These are phyloP conservation scores for Peribatodes rhomboidaria DNA, from an alignment of 2,888 invertebrate genomes.

Conservation along the genomic window DNA sequence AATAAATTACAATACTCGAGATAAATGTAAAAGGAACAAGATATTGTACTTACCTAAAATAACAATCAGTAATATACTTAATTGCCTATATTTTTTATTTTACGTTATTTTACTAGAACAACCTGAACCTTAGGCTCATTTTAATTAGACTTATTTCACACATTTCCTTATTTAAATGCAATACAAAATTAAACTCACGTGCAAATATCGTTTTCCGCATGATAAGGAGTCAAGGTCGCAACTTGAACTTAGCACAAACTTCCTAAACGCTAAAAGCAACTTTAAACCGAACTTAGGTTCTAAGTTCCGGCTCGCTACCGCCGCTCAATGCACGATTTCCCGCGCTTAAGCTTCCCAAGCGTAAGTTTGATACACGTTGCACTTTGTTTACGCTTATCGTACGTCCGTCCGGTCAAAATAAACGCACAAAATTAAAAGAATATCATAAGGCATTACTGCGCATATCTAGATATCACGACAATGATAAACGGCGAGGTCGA, in stretches of 20 bases:
- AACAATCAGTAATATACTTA: background rate
- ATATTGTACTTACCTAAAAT: background rate
- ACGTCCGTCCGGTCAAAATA: constrained; percentile 60
- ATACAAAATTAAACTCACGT: constrained; percentile 44
- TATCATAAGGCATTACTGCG: constrained; percentile 72
- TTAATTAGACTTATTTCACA: background rate
- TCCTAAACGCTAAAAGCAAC: background rate
- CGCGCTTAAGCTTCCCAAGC: constrained; percentile 11
- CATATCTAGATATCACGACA: constrained; percentile 77
- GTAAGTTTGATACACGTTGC: constrained; percentile 5
- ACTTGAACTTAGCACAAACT: background rate
- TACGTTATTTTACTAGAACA: background rate
- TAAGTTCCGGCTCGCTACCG: background rate
- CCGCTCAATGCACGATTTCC: background rate
- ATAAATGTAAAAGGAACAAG: background rate
- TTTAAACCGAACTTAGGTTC: background rate
- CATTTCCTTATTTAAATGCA: background rate
- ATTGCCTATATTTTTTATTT: too few species aligned
- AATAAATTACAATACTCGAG: too few species aligned
- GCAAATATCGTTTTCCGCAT: constrained; percentile 51
- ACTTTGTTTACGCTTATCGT: constrained; percentile 19
- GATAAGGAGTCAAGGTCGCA: constrained; percentile 20
- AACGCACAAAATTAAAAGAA: constrained; percentile 65
- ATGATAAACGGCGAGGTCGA: constrained; percentile 80
- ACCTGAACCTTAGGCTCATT: background rate